phyloP scores from a whole-genome alignment of 2,888 invertebrate genomes.

The Troglohyphantes excavatus region DNA sequence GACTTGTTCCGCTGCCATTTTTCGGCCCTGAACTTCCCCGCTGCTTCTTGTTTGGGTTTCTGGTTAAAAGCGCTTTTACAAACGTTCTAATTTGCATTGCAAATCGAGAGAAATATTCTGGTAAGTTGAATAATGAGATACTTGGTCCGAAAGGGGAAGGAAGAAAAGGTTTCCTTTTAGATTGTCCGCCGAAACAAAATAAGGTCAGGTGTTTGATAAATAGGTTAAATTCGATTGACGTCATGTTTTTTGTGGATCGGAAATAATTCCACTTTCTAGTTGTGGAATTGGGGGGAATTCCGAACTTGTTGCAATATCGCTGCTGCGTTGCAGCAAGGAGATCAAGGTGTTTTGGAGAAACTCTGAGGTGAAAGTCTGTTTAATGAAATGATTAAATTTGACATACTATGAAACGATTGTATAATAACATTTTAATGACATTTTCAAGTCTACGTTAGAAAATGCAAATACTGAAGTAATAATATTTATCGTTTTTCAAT shows the following conservation, averaged over 20 bases:
- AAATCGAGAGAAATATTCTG: slow-evolving; percentile 20
- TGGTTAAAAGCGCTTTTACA: slow-evolving; percentile 12
- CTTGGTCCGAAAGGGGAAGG: neutral
- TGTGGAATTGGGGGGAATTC: slow-evolving; percentile 48
- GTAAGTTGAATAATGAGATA: slow-evolving; percentile 7
- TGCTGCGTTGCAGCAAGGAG: slow-evolving; percentile 10
- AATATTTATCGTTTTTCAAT: too few species aligned
- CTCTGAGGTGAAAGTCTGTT: slow-evolving; percentile 14
- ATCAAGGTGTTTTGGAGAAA: slow-evolving; percentile 20
- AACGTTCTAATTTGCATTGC: slow-evolving; percentile 22
- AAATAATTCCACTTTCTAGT: neutral
- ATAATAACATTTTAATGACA: too few species aligned
- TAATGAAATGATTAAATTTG: neutral
- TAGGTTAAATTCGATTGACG: slow-evolving; percentile 33
- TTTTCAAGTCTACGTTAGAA: too few species aligned
- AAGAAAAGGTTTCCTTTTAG: slow-evolving; percentile 5
- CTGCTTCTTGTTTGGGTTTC: slow-evolving; percentile 58
- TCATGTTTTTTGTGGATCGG: slow-evolving; percentile 23
- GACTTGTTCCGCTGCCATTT: neutral
- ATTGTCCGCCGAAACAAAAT: slow-evolving; percentile 22
- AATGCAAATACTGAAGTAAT: too few species aligned
- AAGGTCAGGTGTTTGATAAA: slow-evolving; percentile 21
- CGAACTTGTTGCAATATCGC: slow-evolving; percentile 33
- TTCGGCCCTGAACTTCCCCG: slow-evolving; percentile 57
- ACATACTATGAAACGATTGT: too few species aligned